Evolutionary conservation across 2,888 invertebrate genomes (phyloP).

Genomic region (Biston betularia): DNA sequence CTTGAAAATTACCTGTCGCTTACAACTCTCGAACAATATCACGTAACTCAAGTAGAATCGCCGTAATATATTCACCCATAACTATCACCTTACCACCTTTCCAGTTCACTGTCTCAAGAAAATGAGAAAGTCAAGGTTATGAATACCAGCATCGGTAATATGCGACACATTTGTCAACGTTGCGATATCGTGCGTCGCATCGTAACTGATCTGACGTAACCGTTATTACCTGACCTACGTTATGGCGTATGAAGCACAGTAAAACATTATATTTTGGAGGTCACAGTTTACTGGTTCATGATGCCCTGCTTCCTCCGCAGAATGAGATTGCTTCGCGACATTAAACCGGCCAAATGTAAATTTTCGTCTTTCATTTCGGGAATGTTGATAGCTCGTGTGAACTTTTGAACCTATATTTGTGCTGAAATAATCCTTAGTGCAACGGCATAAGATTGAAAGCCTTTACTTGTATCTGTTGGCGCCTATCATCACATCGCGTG

Average conservation of each 20-base stretch:
- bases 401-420: slow-evolving; percentile 33
- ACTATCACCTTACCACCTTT: slow-evolving; percentile 36
- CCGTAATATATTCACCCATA: slow-evolving; percentile 34
- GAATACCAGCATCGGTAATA: slow-evolving; percentile 63
- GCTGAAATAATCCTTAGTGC: slow-evolving; percentile 23
- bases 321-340: slow-evolving; percentile 84
- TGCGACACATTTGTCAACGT: slow-evolving; percentile 77
- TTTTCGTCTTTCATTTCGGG: slow-evolving; percentile 74
- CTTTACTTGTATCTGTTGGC: slow-evolving; percentile 13
- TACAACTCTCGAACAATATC: slow-evolving; percentile 27
- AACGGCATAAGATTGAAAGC: slow-evolving; percentile 5
- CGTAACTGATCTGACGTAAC: slow-evolving; percentile 70
- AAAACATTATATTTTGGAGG: slow-evolving; percentile 53
- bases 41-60: slow-evolving; percentile 38
- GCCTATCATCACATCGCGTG: slow-evolving; percentile 59
- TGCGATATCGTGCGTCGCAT: slow-evolving; percentile 74
- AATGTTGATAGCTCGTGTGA: slow-evolving; percentile 63
- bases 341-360: slow-evolving; percentile 83
- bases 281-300: slow-evolving; percentile 62
- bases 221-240: slow-evolving; percentile 59
- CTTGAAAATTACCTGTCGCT: slow-evolving; percentile 14
- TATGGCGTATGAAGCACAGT: slow-evolving; percentile 40
- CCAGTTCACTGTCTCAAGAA: slow-evolving; percentile 53
- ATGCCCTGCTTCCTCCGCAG: slow-evolving; percentile 72
- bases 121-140: slow-evolving; percentile 74